Conservation (phyloP, 2,888 invertebrate species). For the Poecilus cupreus region DNA sequence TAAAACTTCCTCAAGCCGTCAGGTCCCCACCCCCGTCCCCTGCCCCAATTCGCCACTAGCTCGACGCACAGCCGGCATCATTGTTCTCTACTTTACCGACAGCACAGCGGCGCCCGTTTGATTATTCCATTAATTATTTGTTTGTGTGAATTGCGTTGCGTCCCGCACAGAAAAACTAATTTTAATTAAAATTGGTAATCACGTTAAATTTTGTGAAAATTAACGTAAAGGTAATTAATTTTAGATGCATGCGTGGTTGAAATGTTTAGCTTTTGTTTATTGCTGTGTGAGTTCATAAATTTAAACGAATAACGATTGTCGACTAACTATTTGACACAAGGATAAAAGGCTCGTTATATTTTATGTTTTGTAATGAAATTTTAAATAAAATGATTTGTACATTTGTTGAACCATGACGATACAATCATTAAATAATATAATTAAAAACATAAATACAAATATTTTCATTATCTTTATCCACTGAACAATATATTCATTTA, state of each 20-base stretch:
- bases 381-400: constrained; percentile 29
- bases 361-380: constrained; percentile 19
- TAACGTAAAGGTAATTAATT: constrained; percentile 53
- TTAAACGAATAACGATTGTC: constrained; percentile 31
- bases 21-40: neutral
- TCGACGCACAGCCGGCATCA: neutral
- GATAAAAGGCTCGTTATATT: constrained; percentile 34
- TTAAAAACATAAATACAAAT: constrained; percentile 18
- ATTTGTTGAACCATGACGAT: constrained; percentile 5
- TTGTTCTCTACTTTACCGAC: constrained; percentile 44
- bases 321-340: constrained; percentile 35
- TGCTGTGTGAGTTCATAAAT: constrained; percentile 28
- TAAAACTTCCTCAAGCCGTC: constrained; percentile 48
- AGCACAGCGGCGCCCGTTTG: constrained; percentile 24
- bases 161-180: constrained; percentile 47
- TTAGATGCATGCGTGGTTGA: constrained; percentile 46
- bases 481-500: neutral
- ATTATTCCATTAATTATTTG: constrained; percentile 57
- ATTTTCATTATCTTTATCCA: neutral
- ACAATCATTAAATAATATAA: constrained; percentile 21
- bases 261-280: constrained; percentile 44
- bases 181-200: constrained; percentile 58
- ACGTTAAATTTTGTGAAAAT: constrained; percentile 52
- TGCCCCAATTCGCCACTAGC: neutral
- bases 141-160: constrained; percentile 45